These are phyloP conservation scores for Platyrinchus mystaceus DNA, from an alignment of 2,797 vertebrate species.

Conservation along the genomic window DNA sequence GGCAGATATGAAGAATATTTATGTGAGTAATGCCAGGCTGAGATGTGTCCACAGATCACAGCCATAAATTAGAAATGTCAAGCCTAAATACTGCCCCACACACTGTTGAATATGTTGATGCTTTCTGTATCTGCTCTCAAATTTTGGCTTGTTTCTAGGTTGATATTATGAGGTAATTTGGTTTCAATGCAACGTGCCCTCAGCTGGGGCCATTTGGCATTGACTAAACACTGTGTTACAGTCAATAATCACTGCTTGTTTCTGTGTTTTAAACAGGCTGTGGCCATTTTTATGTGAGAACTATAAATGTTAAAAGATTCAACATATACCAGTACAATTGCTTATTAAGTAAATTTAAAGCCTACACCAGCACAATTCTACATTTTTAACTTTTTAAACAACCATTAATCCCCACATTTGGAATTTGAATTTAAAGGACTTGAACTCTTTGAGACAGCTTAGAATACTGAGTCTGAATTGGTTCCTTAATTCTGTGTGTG, in stretches of 20 bases:
- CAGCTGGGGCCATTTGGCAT: background rate
- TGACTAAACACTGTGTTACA: background rate
- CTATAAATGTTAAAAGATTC: background rate
- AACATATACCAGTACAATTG: background rate
- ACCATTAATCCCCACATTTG: background rate
- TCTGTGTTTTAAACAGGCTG: background rate
- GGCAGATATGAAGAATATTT: slow-evolving; percentile 99
- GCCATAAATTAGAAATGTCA: background rate
- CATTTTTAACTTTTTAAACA: background rate
- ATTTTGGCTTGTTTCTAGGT: background rate
- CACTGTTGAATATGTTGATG: rapidly evolving
- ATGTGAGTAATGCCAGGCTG: slow-evolving; percentile 81
- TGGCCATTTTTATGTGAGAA: background rate
- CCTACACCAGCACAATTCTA: background rate
- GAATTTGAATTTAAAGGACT: background rate
- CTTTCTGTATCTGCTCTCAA: background rate
- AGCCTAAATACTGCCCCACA: no score
- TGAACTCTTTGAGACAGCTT: background rate
- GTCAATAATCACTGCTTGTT: background rate
- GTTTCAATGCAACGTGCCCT: background rate
- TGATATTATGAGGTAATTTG: background rate
- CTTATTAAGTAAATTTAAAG: background rate
- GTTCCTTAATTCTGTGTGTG: background rate
- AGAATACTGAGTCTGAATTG: background rate
- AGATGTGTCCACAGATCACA: background rate